Evolutionary conservation across 2,888 invertebrate species (phyloP).

Genomic region (Cerceris rybyensis): DNA sequence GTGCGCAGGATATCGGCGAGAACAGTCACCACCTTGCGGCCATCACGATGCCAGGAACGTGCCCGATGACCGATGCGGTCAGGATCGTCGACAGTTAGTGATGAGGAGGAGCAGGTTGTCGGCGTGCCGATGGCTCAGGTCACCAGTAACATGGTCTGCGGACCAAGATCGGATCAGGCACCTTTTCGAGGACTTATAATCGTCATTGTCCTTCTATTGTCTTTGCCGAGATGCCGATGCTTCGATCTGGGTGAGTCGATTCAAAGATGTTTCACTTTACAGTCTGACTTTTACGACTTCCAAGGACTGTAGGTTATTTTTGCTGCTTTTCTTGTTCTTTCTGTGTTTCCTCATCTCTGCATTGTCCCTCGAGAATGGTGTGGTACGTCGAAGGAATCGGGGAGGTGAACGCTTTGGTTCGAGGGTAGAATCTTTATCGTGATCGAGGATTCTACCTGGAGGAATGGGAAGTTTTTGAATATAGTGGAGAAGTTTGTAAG

Average conservation of each 20-base stretch:
- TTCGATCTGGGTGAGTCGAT: constrained; percentile 75
- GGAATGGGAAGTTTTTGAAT: constrained; percentile 23
- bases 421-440: constrained; percentile 37
- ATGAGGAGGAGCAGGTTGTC: constrained; percentile 76
- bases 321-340: background rate
- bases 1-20: constrained; percentile 61
- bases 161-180: constrained; percentile 65
- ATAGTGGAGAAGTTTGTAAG: background rate
- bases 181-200: constrained; percentile 73
- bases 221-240: constrained; percentile 67
- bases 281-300: background rate
- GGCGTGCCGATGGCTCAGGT: constrained; percentile 72
- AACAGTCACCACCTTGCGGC: constrained; percentile 61
- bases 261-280: background rate
- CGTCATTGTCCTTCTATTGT: constrained; percentile 70
- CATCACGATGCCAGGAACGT: constrained; percentile 67
- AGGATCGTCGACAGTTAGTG: constrained; percentile 69
- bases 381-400: background rate
- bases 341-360: background rate
- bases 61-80: constrained; percentile 66
- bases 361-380: background rate
- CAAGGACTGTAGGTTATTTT: background rate
- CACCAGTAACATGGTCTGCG: constrained; percentile 76
- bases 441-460: constrained; percentile 13
- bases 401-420: background rate